Conservation (phyloP, 30 jellyfish, hydroid and myxozoan genomes). For the Aurelia sp. region DNA sequence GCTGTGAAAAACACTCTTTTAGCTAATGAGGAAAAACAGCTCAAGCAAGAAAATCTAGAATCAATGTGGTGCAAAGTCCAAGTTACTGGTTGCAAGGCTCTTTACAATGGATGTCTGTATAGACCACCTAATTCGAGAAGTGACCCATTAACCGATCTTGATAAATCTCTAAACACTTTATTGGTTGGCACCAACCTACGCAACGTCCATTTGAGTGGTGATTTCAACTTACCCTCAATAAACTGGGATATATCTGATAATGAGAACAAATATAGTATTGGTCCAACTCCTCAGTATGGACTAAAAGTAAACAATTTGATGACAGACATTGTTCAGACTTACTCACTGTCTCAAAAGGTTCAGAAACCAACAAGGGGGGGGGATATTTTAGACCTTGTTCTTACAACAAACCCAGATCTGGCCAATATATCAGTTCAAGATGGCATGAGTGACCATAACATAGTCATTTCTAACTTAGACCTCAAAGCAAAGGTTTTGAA, state of each 20-base stretch:
- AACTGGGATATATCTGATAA: constrained; percentile 41
- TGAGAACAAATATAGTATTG: constrained; percentile 34
- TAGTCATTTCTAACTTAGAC: constrained; percentile 20
- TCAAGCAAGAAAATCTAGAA: too few species aligned
- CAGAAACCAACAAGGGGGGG: constrained; percentile 31
- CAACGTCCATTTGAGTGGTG: constrained; percentile 45
- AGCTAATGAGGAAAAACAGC: too few species aligned
- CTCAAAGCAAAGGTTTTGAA: constrained; percentile 35
- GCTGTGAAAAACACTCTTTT: too few species aligned
- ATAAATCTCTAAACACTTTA: too few species aligned
- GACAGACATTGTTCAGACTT: constrained; percentile 34
- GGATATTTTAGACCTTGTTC: constrained; percentile 41
- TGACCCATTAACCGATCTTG: too few species aligned
- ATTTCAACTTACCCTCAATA: constrained; percentile 48
- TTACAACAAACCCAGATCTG: constrained; percentile 34
- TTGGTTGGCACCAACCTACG: neutral
- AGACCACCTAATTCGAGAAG: too few species aligned
- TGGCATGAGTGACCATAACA: constrained; percentile 35
- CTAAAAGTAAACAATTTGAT: constrained; percentile 19
- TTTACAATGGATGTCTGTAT: too few species aligned
- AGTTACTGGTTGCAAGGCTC: too few species aligned
- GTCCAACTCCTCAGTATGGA: constrained; percentile 60
- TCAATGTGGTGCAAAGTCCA: too few species aligned
- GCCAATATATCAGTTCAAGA: constrained; percentile 26
- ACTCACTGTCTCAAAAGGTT: constrained; percentile 42